phyloP scores from a whole-genome alignment of 2,113 vertebrate species.

The Equus przewalskii region DNA sequence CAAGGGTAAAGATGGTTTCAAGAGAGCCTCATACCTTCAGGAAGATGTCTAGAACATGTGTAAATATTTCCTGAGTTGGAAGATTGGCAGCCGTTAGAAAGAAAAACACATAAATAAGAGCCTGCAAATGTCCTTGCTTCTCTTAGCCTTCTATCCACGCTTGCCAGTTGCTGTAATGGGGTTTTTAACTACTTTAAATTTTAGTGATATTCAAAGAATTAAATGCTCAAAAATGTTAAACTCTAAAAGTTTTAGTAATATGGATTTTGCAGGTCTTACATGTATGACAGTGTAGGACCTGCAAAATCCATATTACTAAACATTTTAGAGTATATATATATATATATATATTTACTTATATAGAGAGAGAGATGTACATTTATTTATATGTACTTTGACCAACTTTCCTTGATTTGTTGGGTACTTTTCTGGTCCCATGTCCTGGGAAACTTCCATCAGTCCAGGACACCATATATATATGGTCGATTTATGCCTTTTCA shows the following conservation, averaged over 20 bases:
- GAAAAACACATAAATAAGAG: conserved; percentile 81
- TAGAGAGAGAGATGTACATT: no score
- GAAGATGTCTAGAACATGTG: conserved; percentile 81
- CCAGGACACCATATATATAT: not conserved
- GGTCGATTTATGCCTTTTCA: conserved; percentile 17
- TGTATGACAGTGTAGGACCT: no score
- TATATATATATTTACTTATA: no score
- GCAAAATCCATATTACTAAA: no score
- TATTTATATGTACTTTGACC: no score
- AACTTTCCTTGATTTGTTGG: not conserved
- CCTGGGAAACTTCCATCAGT: not conserved
- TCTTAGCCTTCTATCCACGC: conserved; percentile 32
- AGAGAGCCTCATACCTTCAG: conserved; percentile 77
- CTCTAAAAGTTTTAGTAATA: conserved; percentile 32
- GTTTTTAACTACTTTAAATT: conserved; percentile 70
- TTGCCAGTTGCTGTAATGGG: conserved; percentile 60
- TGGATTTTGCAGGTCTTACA: not conserved
- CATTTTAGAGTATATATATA: no score
- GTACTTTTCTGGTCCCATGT: not conserved
- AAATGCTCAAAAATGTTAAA: conserved; percentile 50
- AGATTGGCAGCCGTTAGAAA: conserved; percentile 77
- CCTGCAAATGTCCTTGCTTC: conserved; percentile 71
- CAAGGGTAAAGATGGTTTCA: conserved; percentile 74
- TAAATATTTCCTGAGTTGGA: conserved; percentile 81
- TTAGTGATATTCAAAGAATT: conserved; percentile 63